Base-by-base conservation (phyloP, 2,113 vertebrate species). In the Probosciger aterrimus region DNA sequence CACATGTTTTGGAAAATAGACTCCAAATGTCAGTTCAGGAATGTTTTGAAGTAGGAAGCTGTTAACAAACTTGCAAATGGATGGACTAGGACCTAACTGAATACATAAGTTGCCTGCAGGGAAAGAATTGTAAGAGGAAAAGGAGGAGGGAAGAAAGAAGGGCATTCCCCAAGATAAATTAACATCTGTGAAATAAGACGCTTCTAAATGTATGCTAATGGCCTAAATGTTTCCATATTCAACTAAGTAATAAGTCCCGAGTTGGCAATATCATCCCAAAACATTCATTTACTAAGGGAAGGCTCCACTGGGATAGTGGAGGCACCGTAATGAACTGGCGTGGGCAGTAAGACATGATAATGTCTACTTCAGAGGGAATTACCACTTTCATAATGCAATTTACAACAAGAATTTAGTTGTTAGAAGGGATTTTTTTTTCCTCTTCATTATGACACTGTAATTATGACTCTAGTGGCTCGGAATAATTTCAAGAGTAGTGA, bases 361-460 rank as follows among this genome's bases (percentile, higher is more conserved):
- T 68, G 73, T 74, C 95, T 89, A 4, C 76, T 90, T 79, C 41
- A 41, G 44, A 60, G 90, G 78, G 96, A 97, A 94, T 47, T 84
- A 15, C 44, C 6, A 19, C 55, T 59, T 77, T 70, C 79, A 74
- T 18, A 60, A 50, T 59, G 86, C 60, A 93, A 90, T 94, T 91
- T 95, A 43, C 90, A 79, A 12, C 67, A 65, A 74, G 88, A 71
- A 80, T 63, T 86, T n/a, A n/a, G 60, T 90, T 71, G 39, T 91
- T 96, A 39, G 49, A 76, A 71, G 68, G 33, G 15, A 7, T 92
- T 85, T 81, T 65, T 67, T 8, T 20, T 1, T 37, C 23, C 77
- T 86, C 92, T 92, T 93, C 95, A 92, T 96, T 95, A 93, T 97
- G 92, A 92, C 94, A 95, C 63, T 68, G 88, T 97, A 95, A 97